These are phyloP conservation scores for Rhagophthalmus giganteus DNA, from an alignment of 2,888 invertebrate genomes.

Conservation along the genomic window DNA sequence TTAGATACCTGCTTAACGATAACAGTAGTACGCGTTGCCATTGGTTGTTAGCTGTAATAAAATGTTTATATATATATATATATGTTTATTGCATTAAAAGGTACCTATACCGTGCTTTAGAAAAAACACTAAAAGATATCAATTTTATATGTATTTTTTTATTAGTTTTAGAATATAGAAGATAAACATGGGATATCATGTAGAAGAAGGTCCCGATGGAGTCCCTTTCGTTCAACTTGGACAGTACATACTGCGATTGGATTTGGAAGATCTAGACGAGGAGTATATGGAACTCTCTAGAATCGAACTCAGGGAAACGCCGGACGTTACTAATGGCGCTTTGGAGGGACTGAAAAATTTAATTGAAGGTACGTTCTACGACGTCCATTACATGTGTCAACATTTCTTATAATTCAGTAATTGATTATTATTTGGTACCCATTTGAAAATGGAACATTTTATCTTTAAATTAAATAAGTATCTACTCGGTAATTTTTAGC, in stretches of 20 bases:
- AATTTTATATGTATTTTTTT: no score
- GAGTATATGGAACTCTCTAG: conserved; percentile 65
- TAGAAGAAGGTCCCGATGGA: conserved; percentile 51
- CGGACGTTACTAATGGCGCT: conserved; percentile 64
- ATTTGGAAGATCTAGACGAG: conserved; percentile 64
- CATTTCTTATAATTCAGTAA: background rate
- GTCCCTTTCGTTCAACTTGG: conserved; percentile 68
- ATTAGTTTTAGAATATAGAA: no score
- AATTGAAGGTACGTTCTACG: conserved; percentile 61
- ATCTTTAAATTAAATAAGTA: background rate
- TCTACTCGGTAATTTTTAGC: conserved; percentile 44
- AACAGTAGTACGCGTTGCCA: no score
- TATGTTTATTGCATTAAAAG: no score
- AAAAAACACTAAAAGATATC: no score
- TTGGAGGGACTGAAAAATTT: conserved; percentile 61
- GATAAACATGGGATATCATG: conserved; percentile 11
- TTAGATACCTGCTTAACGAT: no score
- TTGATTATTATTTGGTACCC: no score
- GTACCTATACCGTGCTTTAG: no score
- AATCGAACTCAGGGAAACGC: conserved; percentile 71
- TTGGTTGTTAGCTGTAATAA: no score
- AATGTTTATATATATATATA: no score
- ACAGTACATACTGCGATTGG: conserved; percentile 61
- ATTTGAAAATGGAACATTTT: no score
- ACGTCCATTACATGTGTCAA: background rate